Base-by-base conservation (phyloP, 1,140 invertebrate species). In the Caenorhabditis tropicalis region DNA sequence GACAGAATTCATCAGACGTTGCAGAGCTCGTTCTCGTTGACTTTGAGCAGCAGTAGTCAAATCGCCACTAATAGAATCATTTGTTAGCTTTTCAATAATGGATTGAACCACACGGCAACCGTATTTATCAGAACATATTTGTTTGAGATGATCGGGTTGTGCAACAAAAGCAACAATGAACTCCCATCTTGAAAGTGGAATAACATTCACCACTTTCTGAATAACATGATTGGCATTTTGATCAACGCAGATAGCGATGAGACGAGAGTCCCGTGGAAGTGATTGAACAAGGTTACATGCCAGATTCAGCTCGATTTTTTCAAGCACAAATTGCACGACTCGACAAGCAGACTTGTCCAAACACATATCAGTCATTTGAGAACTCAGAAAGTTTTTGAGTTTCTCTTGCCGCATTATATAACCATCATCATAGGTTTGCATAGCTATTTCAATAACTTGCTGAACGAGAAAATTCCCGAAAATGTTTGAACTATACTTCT, bases 401-500 rank as follows among this genome's bases (percentile, higher is more conserved):
- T 36, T 33, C 10, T 49, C 39, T 48, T 82, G 80, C 7, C 48
- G 24, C 24, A 10, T 46, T 9, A 51, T 36, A 48, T 48, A 58
- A 5, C 21, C 53, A 4, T 58, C 53, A 58, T 58, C 53, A 29
- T 7, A 4, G 27, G n/a, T 58, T 58, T 24, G 1, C 53, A 58
- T 79, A 2, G 82, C 27, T 15, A 16, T 24, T 39, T 70, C 80
- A 24, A 84, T 87, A 9, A 82, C 27, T 6, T 33, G 24, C 49
- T 87, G 86, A 15, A 87, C 56, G 16, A 87, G 82, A 81, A 87
- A 87, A 39, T 87, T 87, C 1, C 65, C 86, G 39, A 87, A 87
- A 29, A 87, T 86, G 46, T 87, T 82, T 24, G 43, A 65, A 33
- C 82, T 58, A 12, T 24, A 58, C 27, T 58, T 58, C 53, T 58